Base-by-base conservation (phyloP, 2,797 vertebrate species). In the Melanotaenia trifasciata region DNA sequence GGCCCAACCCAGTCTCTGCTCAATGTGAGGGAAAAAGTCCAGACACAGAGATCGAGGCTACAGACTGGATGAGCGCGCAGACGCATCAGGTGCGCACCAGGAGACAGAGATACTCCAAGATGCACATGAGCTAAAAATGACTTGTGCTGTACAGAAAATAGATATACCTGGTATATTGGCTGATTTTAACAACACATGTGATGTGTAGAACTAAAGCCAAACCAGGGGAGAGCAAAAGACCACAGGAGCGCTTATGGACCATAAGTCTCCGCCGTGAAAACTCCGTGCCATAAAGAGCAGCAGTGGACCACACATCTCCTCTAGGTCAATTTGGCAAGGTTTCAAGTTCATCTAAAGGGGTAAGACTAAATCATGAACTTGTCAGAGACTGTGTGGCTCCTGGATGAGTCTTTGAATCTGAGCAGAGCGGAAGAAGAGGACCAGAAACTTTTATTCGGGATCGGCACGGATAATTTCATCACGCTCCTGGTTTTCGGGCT, bases 391-490 rank as follows among this genome's bases (percentile, higher is more conserved):
- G 81, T n/a, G 1, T 90, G 89, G 82, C 75, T 83, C 63, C 11
- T 38, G 28, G 90, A 87, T 0, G 92, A 86, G 79, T 71, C 61
- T 35, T 65, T 79, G 72, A 89, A 90, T 90, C 51, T 76, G 20
- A 94, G 85, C 86, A 28, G 9, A 24, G 68, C 93, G 84, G 94
- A 92, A 69, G 30, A 94, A 79, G 95, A 90, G 68, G 94, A 94
- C 71, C 58, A 88, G 54, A 91, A 93, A 93, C 90, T 90, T 90
- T 85, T 96, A 14, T 95, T 96, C 3, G 96, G 96, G 1, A 95
- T 97, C 51, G 96, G 96, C 66, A 93, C 94, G 6, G 97, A 99
- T 88, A 98, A 97, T 90, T 95, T 98, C 77, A 89, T 97, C 81
- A 96, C 96, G 57, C 90, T 98, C 78, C 86, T 97, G 43, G 94